Evolutionary conservation across 2,797 vertebrate genomes (phyloP), one percentile per base, ranked within the genome.

Genomic region (Coregonus sp.): DNA sequence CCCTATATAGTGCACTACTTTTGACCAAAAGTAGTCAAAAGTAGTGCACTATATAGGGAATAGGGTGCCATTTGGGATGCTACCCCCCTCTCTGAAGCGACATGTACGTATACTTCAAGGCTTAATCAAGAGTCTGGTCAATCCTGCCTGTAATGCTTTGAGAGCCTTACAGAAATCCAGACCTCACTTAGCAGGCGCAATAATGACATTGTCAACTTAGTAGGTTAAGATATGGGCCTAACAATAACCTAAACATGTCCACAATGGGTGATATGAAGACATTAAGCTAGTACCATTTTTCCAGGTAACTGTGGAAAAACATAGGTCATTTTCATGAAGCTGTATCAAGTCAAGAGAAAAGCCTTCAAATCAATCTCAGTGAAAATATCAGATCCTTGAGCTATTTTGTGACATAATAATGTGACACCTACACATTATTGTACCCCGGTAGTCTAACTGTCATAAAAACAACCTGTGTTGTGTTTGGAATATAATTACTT

Each of bases 401-500:
- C 25, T 25, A 25, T 25, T 25, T 25, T 25, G 25, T 25, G 25
- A 25, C 25, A 25, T 25, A 25, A 25, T 25, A 25, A 25, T 25
- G 25, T 25, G 25, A 25, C 25, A 25, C 25, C 25, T 25, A 25
- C 25, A 25, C 25, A 25, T 25, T 76, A 15, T 81, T 73, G 40
- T 35, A 47, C 82, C 68, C 29, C 79, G 81, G 0, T 66, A 54
- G 52, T 16, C 14, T 56, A 50, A 31, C 61, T 50, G 37, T 15
- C 73, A 66, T 5, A 85, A 80, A 83, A 79, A 37, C 73, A 74
- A 73, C 18, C 72, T 70, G 16, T 52, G 68, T 83, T n/a, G 78
- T 87, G 84, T 91, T 88, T 89, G 75, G 77, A 83, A 15, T 40
- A 29, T 33, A 31, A 1, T 31, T 31, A 76, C 90, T 87, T 92